phyloP scores from a whole-genome alignment of 1,140 invertebrate species.

The Sesamia nonagrioides region DNA sequence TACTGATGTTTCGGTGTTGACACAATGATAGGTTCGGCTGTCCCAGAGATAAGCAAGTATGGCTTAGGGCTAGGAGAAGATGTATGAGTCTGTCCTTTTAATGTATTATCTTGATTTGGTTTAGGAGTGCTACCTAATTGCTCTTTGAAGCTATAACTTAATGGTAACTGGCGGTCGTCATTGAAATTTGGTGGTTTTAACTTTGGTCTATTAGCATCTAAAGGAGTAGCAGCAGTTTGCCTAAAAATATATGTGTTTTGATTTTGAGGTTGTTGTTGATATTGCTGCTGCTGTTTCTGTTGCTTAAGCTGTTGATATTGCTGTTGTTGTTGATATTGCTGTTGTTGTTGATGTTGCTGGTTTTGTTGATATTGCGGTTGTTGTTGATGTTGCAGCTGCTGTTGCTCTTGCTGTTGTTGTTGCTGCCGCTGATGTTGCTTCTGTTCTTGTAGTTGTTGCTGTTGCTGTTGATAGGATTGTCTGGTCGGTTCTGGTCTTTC shows the following conservation, averaged over 20 bases:
- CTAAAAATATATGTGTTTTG: conserved; percentile 56
- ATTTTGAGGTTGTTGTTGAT: conserved; percentile 57
- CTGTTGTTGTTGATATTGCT: conserved; percentile 48
- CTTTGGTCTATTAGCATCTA: conserved; percentile 67
- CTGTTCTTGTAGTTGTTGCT: conserved; percentile 38
- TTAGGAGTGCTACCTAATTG: conserved; percentile 55
- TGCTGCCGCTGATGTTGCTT: conserved; percentile 59
- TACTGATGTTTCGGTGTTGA: conserved; percentile 70
- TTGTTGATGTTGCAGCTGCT: conserved; percentile 22
- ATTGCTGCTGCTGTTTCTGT: conserved; percentile 52
- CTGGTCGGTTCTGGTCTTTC: conserved; percentile 56
- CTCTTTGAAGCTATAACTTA: conserved; percentile 74
- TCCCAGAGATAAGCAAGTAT: conserved; percentile 63
- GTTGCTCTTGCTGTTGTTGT: conserved; percentile 55
- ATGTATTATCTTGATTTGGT: conserved; percentile 57
- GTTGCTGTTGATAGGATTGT: conserved; percentile 47
- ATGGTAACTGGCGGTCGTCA: conserved; percentile 76
- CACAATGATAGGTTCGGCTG: conserved; percentile 59
- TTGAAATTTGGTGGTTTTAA: conserved; percentile 79
- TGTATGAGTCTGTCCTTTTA: conserved; percentile 52
- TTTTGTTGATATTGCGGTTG: conserved; percentile 57
- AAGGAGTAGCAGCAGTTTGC: conserved; percentile 56
- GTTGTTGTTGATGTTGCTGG: conserved; percentile 42
- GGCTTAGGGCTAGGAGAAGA: conserved; percentile 67
- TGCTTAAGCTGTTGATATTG: conserved; percentile 46